A percentile compares a stretch with the other conserved stretches of the same genome.
Conservation (phyloP, 2,797 vertebrate genomes). For the Anas bernieri region DNA sequence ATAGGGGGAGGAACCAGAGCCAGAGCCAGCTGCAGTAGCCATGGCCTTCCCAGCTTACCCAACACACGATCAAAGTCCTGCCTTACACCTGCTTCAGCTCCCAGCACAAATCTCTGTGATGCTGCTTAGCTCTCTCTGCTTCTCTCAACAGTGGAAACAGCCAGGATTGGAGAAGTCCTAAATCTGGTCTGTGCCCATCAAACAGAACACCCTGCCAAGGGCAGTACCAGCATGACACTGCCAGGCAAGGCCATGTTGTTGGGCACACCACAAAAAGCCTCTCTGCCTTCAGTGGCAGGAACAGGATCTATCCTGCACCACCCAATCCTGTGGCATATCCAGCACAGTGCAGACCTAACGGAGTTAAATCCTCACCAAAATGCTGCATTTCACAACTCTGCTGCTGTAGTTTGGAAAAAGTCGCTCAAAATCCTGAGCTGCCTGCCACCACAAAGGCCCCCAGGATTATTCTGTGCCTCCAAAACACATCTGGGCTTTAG, state of each 20-base stretch:
- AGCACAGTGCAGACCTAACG: neutral
- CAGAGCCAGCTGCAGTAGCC: neutral
- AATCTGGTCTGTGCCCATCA: neutral
- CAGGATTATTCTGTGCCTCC: neutral
- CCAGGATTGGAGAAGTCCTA: neutral
- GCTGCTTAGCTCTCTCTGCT: neutral
- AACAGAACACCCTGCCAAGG: neutral
- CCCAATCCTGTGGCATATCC: neutral
- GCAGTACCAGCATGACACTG: neutral
- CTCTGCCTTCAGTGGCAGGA: neutral
- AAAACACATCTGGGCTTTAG: neutral
- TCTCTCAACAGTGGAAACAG: neutral
- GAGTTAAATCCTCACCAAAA: neutral
- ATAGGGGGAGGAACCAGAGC: neutral
- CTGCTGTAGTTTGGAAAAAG: neutral
- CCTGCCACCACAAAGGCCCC: neutral
- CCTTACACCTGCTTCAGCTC: neutral
- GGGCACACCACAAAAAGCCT: neutral
- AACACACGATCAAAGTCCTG: fast-evolving
- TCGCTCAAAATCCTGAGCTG: neutral
- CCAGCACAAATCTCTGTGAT: neutral
- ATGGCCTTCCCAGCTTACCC: neutral
- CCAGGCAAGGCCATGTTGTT: neutral
- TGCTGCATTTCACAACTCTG: neutral
- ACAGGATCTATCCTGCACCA: fast-evolving